Evolutionary conservation across 2,888 invertebrate genomes (phyloP).

Genomic region (Zaprionus lineosus): DNA sequence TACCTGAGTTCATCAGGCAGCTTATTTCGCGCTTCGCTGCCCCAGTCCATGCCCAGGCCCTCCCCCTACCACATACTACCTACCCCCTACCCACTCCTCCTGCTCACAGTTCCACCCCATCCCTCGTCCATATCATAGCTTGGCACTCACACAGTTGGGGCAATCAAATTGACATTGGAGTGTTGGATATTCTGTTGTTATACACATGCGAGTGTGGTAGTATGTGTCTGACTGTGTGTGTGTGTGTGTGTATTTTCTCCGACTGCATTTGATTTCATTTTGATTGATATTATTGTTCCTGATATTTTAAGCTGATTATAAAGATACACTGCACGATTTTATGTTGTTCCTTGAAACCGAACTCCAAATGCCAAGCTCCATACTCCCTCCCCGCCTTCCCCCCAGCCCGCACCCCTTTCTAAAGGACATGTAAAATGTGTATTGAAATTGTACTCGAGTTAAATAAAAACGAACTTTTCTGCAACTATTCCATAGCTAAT

Average conservation of each 20-base stretch:
- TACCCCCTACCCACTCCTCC: not conserved
- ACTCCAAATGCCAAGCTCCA: too few species aligned
- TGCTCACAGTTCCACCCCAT: not conserved
- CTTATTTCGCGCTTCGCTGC: constrained; percentile 53
- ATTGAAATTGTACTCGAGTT: too few species aligned
- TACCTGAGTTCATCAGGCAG: constrained; percentile 61
- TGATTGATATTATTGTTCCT: constrained; percentile 62
- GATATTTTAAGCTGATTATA: constrained; percentile 61
- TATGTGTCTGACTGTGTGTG: not conserved
- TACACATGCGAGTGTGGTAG: too few species aligned
- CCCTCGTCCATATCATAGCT: not conserved
- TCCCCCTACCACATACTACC: too few species aligned
- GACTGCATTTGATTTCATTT: constrained; percentile 56
- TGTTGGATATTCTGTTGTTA: not conserved
- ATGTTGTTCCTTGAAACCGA: too few species aligned
- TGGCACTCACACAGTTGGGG: too few species aligned
- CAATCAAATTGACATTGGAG: constrained; percentile 58
- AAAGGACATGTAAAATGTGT: too few species aligned
- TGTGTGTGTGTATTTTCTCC: not conserved
- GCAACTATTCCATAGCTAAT: too few species aligned
- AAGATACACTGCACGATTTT: not conserved
- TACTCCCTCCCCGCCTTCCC: too few species aligned
- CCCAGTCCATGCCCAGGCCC: not conserved
- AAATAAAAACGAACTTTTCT: too few species aligned
- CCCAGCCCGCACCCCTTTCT: too few species aligned